Conservation (phyloP, 2,888 invertebrate species). For the Linnaemya tessellans region DNA sequence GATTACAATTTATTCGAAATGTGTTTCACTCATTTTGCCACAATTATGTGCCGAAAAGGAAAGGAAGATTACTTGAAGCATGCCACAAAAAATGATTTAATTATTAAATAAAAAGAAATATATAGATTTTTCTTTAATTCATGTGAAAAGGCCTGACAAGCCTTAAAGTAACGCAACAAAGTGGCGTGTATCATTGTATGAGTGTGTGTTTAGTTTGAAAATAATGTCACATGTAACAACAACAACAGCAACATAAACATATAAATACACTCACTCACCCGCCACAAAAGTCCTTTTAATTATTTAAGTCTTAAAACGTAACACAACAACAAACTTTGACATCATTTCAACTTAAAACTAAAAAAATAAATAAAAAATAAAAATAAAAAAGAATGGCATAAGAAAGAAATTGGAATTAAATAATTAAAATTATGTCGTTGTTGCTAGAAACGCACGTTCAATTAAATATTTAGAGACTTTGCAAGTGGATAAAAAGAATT, state of each 20-base stretch:
- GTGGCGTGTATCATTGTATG: background rate
- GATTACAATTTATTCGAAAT: background rate
- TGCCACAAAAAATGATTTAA: background rate
- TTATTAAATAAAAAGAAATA: background rate
- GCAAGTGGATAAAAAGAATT: no score
- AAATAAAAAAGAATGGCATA: background rate
- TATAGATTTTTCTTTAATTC: background rate
- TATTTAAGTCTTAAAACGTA: slow-evolving; percentile 1
- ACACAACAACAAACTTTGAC: background rate
- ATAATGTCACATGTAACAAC: slow-evolving; percentile 36
- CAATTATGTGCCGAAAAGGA: background rate
- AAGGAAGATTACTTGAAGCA: background rate
- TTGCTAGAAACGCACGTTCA: background rate
- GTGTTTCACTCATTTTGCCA: background rate
- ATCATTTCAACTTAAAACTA: background rate
- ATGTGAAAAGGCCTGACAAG: background rate
- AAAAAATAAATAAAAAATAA: background rate
- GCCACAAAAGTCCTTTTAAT: slow-evolving; percentile 5
- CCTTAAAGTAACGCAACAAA: slow-evolving; percentile 40
- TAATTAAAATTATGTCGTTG: background rate
- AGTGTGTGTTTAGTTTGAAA: slow-evolving; percentile 36
- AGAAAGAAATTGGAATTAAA: background rate
- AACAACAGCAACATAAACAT: slow-evolving; percentile 8
- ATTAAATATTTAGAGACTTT: background rate
- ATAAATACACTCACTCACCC: background rate